Conservation (phyloP, 2,797 vertebrate species). For the Gymnothorax javanicus region DNA sequence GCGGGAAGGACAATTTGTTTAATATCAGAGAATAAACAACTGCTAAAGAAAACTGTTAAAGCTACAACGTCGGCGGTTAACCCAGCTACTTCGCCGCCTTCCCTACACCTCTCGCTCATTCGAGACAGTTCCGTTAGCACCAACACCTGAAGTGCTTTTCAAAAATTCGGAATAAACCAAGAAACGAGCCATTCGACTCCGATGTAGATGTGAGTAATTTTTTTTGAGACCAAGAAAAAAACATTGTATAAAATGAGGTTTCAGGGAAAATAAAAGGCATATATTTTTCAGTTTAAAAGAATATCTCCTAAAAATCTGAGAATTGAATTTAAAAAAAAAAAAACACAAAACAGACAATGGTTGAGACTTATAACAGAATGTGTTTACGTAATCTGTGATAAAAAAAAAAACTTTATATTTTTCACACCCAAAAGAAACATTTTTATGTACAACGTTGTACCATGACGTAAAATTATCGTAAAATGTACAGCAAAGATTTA, state of each 20-base stretch:
- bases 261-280: not conserved
- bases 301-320: not conserved
- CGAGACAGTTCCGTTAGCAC: constrained; percentile 16
- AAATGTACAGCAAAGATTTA: not conserved
- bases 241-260: not conserved
- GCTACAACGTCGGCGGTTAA: constrained; percentile 33
- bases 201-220: constrained; percentile 18
- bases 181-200: constrained; percentile 20
- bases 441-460: constrained; percentile 13
- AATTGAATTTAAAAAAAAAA: not conserved
- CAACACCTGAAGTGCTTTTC: not conserved
- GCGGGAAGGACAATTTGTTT: constrained; percentile 84
- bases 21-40: constrained; percentile 77
- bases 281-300: not conserved
- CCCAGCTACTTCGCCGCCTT: constrained; percentile 29
- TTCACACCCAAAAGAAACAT: not conserved
- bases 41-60: constrained; percentile 54
- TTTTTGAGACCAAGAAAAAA: not conserved
- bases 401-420: not conserved
- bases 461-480: constrained; percentile 12
- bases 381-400: not conserved
- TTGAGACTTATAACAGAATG: not conserved
- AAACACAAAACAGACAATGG: not conserved
- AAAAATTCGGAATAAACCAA: constrained; percentile 35
- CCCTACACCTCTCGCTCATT: constrained; percentile 8